Evolutionary conservation across 2,113 vertebrate species (phyloP), one percentile per base, ranked within the genome.

Genomic region (Laticauda laticaudata): DNA sequence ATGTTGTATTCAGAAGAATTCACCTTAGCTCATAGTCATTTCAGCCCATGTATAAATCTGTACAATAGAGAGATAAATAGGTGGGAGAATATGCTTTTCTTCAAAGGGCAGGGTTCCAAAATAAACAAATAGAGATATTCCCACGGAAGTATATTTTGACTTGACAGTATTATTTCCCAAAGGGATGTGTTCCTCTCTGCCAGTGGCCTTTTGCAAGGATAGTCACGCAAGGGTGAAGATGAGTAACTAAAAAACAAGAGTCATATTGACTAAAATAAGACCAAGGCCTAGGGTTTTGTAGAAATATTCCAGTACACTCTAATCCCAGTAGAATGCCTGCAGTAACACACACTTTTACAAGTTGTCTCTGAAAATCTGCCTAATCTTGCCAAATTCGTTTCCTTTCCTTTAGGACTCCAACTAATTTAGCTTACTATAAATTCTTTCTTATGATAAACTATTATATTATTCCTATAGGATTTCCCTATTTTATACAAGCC

Each of bases 141-240:
- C 93, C 93, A 93, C 91, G 87, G 91, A 92, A 94, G 88, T 94
- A 61, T 92, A 55, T 92, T 92, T 64, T 94, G 93, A 86, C 56
- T 45, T 90, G 18, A 90, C 87, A 90, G 39, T 86, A 69, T 55
- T 90, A 20, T 55, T 51, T 69, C 88, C 81, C 57, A 86, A 21
- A 55, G 88, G 81, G 88, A 94, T 48, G 15, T 87, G 57, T 75
- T 88, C 48, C 88, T 94, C 56, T 90, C 89, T 92, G 88, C 59
- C 88, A 92, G 56, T 90, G 55, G 81, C 51, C 45, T 89, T 51
- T 45, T 45, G 20, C 1, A 89, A 55, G 89, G 53, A 14, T 92
- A 92, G 34, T 59, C 26, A 53, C 12, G 88, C 21, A 87, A 89
- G 75, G 92, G 75, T 55, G 24, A 92, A 87, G 69, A 45, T 86